phyloP scores from a whole-genome alignment of 2,113 vertebrate genomes.

The Girardinichthys multiradiatus region DNA sequence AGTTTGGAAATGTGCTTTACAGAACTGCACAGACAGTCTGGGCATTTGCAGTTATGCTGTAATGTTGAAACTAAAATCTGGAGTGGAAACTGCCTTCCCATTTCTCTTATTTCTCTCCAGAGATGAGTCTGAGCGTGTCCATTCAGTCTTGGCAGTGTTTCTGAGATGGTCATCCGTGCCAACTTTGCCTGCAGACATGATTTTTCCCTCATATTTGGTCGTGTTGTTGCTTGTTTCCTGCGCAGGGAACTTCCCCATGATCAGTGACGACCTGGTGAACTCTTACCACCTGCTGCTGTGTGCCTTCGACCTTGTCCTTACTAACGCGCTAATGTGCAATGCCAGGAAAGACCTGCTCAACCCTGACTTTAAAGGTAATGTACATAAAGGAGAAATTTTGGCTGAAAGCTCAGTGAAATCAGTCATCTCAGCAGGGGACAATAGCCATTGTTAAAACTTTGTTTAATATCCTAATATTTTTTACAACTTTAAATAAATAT shows the following conservation, averaged over 20 bases:
- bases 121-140: slow-evolving; percentile 66
- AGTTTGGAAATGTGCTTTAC: no score
- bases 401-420: background rate
- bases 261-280: slow-evolving; percentile 96
- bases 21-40: no score
- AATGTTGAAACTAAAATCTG: no score
- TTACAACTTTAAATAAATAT: no score
- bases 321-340: slow-evolving; percentile 89
- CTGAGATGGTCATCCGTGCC: background rate
- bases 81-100: background rate
- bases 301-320: slow-evolving; percentile 91
- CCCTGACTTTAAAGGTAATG: slow-evolving; percentile 87
- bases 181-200: background rate
- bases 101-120: background rate
- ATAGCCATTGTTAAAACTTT: no score
- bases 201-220: background rate
- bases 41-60: no score
- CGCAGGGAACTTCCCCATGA: slow-evolving; percentile 96
- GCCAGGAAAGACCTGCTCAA: slow-evolving; percentile 92
- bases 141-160: slow-evolving; percentile 4
- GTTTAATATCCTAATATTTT: no score
- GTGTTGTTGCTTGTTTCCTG: background rate
- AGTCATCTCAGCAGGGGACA: no score
- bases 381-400: background rate
- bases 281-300: slow-evolving; percentile 94